phyloP scores from a whole-genome alignment of 2,797 vertebrate genomes.

The Xiphophorus birchmanni region DNA sequence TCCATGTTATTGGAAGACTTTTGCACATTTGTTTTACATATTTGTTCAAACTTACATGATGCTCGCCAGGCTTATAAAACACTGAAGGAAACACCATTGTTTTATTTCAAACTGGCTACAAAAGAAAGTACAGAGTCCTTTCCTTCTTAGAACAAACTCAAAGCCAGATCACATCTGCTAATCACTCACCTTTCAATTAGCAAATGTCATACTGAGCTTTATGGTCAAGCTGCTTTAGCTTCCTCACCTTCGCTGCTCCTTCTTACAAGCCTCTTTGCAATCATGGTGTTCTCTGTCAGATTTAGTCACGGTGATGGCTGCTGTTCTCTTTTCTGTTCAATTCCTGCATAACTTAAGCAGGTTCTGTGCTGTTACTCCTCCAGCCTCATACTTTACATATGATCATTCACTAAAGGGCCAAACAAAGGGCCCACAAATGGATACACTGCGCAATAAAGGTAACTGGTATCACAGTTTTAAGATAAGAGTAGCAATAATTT shows the following conservation, averaged over 20 bases:
- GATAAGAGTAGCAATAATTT: background rate
- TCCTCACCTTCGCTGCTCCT: background rate
- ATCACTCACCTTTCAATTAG: constrained; percentile 5
- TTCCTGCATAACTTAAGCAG: background rate
- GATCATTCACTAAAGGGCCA: background rate
- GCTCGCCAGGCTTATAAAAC: too few relatives aligned
- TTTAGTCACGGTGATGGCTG: background rate
- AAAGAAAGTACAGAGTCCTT: background rate
- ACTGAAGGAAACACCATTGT: background rate
- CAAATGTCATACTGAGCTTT: background rate
- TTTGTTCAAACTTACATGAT: too few relatives aligned
- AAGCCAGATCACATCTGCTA: constrained; percentile 4
- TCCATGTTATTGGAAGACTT: too few relatives aligned
- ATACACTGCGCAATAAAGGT: background rate
- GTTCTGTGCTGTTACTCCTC: background rate
- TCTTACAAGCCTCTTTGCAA: background rate
- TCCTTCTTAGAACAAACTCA: background rate
- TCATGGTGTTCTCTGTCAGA: background rate
- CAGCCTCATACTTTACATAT: background rate
- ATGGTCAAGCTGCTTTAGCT: background rate
- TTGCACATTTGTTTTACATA: too few relatives aligned
- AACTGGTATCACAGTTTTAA: background rate
- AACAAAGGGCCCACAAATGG: background rate
- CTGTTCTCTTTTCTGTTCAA: background rate
- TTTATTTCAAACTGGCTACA: background rate